Evolutionary conservation across 2,888 invertebrate genomes (phyloP).

Genomic region (Trileptium ribeirensis): DNA sequence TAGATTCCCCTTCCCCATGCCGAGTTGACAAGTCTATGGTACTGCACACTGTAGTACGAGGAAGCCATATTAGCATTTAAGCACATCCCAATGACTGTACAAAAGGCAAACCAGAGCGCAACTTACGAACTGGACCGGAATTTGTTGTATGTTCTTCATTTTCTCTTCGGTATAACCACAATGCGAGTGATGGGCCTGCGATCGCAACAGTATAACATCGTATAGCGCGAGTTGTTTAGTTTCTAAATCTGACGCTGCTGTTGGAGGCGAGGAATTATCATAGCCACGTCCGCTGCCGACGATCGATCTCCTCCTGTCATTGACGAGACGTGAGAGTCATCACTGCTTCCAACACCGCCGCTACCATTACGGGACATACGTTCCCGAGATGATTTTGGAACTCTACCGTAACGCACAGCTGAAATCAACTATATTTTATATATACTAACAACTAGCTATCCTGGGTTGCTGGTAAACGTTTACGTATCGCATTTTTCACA

Average conservation of each 20-base stretch:
- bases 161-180: constrained; percentile 81
- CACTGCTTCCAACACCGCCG: constrained; percentile 22
- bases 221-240: constrained; percentile 62
- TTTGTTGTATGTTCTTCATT: constrained; percentile 63
- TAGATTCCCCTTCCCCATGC: no score
- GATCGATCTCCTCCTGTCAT: not conserved
- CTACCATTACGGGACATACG: constrained; percentile 55
- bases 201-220: constrained; percentile 70
- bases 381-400: constrained; percentile 84
- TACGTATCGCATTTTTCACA: no score
- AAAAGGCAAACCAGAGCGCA: no score
- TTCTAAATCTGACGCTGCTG: constrained; percentile 23
- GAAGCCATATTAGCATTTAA: no score
- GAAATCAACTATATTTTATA: constrained; percentile 45
- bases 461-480: not conserved
- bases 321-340: constrained; percentile 32
- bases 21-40: no score
- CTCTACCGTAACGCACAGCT: constrained; percentile 93
- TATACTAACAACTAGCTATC: not conserved
- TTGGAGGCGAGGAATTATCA: no score
- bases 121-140: constrained; percentile 62
- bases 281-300: no score
- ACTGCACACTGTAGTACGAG: no score
- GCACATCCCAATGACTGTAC: no score
- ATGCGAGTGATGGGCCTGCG: constrained; percentile 73